phyloP scores from a whole-genome alignment of 2,797 vertebrate species.

The Micromesistius poutassou region DNA sequence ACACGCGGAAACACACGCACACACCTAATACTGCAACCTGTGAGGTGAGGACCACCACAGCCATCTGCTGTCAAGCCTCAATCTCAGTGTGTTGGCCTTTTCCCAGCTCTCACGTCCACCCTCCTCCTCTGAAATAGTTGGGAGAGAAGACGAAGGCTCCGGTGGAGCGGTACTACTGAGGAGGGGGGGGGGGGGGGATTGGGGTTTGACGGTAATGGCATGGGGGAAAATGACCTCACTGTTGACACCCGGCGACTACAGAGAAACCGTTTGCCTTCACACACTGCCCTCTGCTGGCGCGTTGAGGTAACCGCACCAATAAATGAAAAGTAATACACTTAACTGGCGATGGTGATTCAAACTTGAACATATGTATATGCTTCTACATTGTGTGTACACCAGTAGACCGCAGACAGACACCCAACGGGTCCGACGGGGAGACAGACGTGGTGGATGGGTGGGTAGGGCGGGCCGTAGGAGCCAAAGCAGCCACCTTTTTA shows the following conservation, averaged over 20 bases:
- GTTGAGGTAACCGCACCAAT: constrained; percentile 24
- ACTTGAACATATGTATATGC: not conserved
- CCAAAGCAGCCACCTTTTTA: not conserved
- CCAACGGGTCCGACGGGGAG: not conserved
- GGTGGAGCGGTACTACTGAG: too few species aligned
- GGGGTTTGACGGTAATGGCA: not conserved
- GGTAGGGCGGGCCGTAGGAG: not conserved
- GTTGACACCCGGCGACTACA: not conserved
- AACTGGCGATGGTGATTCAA: not conserved
- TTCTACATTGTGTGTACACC: not conserved
- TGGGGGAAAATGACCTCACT: too few species aligned
- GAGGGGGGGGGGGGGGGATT: too few species aligned
- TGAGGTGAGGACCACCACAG: constrained; percentile 17
- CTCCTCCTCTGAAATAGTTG: too few species aligned
- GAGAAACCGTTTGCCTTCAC: not conserved
- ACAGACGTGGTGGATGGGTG: not conserved
- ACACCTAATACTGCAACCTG: constrained; percentile 50
- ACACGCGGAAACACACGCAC: constrained; percentile 7
- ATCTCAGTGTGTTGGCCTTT: constrained; percentile 18
- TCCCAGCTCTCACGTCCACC: too few species aligned
- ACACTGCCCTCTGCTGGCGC: constrained; percentile 57
- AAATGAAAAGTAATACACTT: not conserved
- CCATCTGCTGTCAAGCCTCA: too few species aligned
- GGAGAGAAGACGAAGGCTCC: too few species aligned
- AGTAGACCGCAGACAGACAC: not conserved